Percentiles rank a stretch among this genome's conserved stretches.
Evolutionary conservation across 2,888 invertebrate species (phyloP).

Genomic region (Acrobasis suavella): DNA sequence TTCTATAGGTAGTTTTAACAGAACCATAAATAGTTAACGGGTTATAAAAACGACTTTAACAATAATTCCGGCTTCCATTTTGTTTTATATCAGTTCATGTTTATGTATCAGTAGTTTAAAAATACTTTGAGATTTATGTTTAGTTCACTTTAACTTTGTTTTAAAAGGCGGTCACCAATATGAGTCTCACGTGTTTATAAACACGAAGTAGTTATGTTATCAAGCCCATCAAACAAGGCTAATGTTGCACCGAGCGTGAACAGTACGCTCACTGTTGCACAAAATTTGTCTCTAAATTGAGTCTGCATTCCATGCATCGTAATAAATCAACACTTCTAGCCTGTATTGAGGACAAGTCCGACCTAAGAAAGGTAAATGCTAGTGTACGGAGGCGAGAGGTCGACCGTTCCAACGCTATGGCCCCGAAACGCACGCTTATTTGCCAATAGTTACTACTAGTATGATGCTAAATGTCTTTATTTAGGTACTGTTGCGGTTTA

Average conservation of each 20-base stretch:
- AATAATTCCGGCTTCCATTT: neutral
- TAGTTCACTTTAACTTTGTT: neutral
- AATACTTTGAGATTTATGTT: neutral
- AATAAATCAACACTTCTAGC: conserved; percentile 74
- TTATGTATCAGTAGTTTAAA: neutral
- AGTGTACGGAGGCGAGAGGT: conserved; percentile 66
- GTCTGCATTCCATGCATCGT: conserved; percentile 67
- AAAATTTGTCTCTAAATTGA: conserved; percentile 69
- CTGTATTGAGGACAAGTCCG: conserved; percentile 76
- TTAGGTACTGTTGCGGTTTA: conserved; percentile 30
- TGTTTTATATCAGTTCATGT: neutral
- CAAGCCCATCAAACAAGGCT: conserved; percentile 42
- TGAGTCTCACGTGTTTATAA: neutral
- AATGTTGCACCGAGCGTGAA: conserved; percentile 45
- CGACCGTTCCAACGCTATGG: conserved; percentile 71
- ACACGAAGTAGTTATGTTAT: conserved; percentile 11
- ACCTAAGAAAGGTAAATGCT: conserved; percentile 80
- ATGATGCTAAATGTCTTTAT: conserved; percentile 37
- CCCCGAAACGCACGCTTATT: conserved; percentile 74
- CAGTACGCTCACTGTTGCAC: conserved; percentile 54
- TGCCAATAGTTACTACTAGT: conserved; percentile 53
- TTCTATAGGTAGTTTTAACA: neutral
- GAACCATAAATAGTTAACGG: neutral
- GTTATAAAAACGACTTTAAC: neutral
- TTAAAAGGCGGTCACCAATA: conserved; percentile 8